Conservation (phyloP, 1,140 invertebrate species). For the Sipha flava region DNA sequence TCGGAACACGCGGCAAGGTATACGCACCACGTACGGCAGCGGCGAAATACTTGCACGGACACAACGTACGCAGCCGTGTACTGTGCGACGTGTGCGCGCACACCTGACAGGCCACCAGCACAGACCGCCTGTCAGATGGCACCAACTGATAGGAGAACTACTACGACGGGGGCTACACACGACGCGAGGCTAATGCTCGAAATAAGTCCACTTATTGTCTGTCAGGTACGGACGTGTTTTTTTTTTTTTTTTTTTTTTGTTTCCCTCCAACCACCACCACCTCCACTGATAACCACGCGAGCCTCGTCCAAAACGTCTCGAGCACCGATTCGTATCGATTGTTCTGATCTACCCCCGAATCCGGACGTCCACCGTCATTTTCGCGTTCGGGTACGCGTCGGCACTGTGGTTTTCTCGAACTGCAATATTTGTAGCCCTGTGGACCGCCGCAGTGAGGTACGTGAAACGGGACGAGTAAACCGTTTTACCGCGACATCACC, state of each 20-base stretch:
- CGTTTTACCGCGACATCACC: too few relatives aligned
- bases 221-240: background rate
- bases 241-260: background rate
- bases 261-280: background rate
- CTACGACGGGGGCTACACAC: background rate
- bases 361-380: too few relatives aligned
- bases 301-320: background rate
- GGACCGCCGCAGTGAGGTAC: too few relatives aligned
- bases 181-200: background rate
- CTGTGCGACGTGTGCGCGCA: conserved; percentile 1
- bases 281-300: background rate
- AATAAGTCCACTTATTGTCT: background rate
- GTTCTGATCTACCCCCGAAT: too few relatives aligned
- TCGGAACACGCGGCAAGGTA: too few relatives aligned
- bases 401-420: too few relatives aligned
- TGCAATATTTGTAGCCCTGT: too few relatives aligned
- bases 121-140: conserved; percentile 13
- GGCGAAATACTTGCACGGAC: background rate
- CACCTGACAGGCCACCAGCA: conserved; percentile 24
- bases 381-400: too few relatives aligned
- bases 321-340: too few relatives aligned
- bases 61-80: background rate
- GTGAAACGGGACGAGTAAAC: too few relatives aligned
- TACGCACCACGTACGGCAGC: too few relatives aligned
- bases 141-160: background rate